Percentiles rank a stretch among this genome's conserved stretches.
Evolutionary conservation across 2,888 invertebrate genomes (phyloP).

Genomic region (Syrphus vitripennis): DNA sequence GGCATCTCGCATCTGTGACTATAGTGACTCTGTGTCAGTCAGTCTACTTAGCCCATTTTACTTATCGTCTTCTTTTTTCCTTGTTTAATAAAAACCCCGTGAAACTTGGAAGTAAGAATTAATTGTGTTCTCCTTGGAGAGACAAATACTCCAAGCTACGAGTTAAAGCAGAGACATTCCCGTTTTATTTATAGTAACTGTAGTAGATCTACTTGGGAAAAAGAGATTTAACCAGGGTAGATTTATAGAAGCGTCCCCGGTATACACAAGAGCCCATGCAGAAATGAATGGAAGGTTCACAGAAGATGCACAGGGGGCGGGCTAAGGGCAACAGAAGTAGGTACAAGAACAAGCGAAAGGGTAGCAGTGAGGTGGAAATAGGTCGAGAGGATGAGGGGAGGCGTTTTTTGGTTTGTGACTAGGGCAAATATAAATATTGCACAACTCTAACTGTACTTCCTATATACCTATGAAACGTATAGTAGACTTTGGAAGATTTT

Average conservation of each 20-base stretch:
- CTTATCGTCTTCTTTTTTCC: background rate
- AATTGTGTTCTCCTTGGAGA: conserved; percentile 52
- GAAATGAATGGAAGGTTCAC: background rate
- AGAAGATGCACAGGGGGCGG: background rate
- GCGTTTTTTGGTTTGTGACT: background rate
- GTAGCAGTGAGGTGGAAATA: conserved; percentile 15
- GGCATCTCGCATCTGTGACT: background rate
- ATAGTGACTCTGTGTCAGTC: background rate
- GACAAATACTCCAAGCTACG: conserved; percentile 2
- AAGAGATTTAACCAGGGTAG: conserved; percentile 52
- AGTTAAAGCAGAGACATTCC: conserved; percentile 34
- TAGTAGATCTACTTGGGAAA: conserved; percentile 24
- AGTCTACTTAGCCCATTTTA: conserved; percentile 1
- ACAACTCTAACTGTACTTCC: background rate
- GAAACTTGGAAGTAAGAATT: conserved; percentile 48
- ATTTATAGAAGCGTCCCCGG: conserved; percentile 49
- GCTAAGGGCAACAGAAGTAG: background rate
- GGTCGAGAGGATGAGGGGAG: conserved; percentile 26
- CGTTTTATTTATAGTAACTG: conserved; percentile 53
- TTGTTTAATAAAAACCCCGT: conserved; percentile 11
- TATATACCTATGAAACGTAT: background rate
- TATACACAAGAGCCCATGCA: conserved; percentile 25
- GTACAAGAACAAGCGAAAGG: background rate
- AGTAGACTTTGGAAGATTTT: background rate
- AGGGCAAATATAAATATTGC: conserved; percentile 20